Evolutionary conservation across 2,113 vertebrate genomes (phyloP).

Genomic region (Haplochromis vanheusdeni): DNA sequence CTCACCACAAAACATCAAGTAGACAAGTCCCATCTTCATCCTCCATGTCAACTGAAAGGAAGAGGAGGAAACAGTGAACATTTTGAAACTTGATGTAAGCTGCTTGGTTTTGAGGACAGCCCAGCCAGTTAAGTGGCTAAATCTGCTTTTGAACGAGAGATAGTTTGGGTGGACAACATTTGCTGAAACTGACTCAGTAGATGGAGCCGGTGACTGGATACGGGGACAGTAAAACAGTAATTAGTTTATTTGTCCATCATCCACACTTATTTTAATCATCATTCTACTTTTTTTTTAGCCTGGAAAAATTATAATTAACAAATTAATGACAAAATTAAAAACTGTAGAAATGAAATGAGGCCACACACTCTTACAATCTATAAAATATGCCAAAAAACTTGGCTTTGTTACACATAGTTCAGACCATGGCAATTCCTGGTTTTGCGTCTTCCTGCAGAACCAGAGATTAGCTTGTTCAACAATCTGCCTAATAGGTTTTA

Average conservation of each 20-base stretch:
- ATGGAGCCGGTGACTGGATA: not conserved
- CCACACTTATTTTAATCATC: not conserved
- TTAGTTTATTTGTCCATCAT: not conserved
- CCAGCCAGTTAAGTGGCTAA: rapidly evolving
- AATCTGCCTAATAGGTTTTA: not conserved
- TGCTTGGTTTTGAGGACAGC: not conserved
- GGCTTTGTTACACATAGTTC: not conserved
- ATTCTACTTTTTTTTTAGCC: not conserved
- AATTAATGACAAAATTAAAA: not conserved
- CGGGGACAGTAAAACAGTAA: not conserved
- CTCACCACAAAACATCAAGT: constrained; percentile 80
- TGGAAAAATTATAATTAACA: not conserved
- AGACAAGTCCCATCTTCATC: constrained; percentile 82
- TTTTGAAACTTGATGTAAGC: not conserved
- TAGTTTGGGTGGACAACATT: not conserved
- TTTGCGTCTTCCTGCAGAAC: not conserved
- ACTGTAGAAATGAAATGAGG: not conserved
- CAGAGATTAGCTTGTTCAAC: not conserved
- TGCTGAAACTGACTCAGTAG: not conserved
- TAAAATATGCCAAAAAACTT: not conserved
- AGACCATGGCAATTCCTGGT: not conserved
- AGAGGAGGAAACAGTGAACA: not conserved
- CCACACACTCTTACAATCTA: not conserved
- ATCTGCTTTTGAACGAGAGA: not conserved
- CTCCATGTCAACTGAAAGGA: constrained; percentile 74